Evolutionary conservation across 2,113 vertebrate species (phyloP).

Genomic region (Microtus pennsylvanicus): DNA sequence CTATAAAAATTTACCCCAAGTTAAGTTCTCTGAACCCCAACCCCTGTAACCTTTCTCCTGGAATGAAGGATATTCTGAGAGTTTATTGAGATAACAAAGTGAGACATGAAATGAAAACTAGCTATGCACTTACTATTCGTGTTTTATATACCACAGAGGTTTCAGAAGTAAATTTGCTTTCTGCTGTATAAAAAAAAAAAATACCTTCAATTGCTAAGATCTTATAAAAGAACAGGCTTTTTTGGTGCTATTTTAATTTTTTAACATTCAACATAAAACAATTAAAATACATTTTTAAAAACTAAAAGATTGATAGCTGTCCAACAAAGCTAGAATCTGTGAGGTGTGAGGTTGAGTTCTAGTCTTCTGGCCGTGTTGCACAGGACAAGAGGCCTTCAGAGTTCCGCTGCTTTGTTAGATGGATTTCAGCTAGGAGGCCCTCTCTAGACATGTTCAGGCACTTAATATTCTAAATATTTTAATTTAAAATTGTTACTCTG

Average conservation of each 20-base stretch:
- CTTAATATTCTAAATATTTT: background rate
- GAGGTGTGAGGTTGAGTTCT: background rate
- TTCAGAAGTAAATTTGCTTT: conserved; percentile 14
- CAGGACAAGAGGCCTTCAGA: background rate
- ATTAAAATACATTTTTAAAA: conserved; percentile 2
- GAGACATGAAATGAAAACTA: background rate
- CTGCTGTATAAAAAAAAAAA: background rate
- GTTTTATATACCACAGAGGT: background rate
- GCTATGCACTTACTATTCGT: background rate
- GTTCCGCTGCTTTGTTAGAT: background rate
- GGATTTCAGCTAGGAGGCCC: too few species aligned
- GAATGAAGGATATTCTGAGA: background rate
- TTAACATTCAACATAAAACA: conserved; percentile 2
- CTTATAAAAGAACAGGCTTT: background rate
- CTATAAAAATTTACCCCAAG: background rate
- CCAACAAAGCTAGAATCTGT: background rate
- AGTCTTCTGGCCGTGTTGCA: background rate
- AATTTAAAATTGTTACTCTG: background rate
- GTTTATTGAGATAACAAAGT: conserved; percentile 11
- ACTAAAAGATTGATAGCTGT: background rate
- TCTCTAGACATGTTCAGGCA: background rate
- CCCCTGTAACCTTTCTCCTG: background rate
- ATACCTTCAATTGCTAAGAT: background rate
- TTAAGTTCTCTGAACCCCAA: conserved; percentile 10
- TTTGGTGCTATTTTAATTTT: background rate